A percentile compares a stretch with the other conserved stretches of the same genome.
phyloP scores from a whole-genome alignment of 2,888 invertebrate species.

The Pyrrhosoma nymphula region DNA sequence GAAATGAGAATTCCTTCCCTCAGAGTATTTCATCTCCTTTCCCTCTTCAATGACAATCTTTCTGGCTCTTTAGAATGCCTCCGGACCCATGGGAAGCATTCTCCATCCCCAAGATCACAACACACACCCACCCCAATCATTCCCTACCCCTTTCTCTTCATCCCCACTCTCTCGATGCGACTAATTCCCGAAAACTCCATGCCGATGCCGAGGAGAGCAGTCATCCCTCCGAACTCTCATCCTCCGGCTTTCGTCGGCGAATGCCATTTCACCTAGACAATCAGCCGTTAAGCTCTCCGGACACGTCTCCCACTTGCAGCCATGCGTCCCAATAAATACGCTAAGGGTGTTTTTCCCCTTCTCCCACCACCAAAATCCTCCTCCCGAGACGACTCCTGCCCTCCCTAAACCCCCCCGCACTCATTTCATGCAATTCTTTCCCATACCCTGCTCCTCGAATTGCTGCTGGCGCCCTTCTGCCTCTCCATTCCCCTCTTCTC shows the following conservation, averaged over 20 bases:
- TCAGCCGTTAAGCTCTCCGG: slow-evolving; percentile 65
- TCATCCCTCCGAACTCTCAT: background rate
- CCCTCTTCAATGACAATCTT: background rate
- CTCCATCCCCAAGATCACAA: background rate
- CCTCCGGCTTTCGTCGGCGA: slow-evolving; percentile 36
- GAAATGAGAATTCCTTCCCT: background rate
- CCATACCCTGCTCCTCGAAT: background rate
- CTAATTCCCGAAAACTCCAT: background rate
- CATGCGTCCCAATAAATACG: slow-evolving; percentile 64
- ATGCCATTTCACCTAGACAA: slow-evolving; percentile 46
- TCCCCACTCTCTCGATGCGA: background rate
- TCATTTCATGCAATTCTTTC: background rate
- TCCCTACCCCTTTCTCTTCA: background rate
- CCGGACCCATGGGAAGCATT: background rate
- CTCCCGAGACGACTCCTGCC: background rate
- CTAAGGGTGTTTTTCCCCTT: slow-evolving; percentile 47
- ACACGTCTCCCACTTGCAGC: slow-evolving; percentile 50
- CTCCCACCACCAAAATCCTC: background rate
- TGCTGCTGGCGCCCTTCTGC: background rate
- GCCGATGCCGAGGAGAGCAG: background rate
- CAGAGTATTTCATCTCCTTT: background rate
- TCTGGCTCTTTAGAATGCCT: background rate
- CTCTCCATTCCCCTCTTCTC: background rate
- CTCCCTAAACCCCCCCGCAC: background rate
- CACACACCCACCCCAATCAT: background rate